phyloP scores from a whole-genome alignment of 2,113 vertebrate genomes.

The Toxotes chatareus region DNA sequence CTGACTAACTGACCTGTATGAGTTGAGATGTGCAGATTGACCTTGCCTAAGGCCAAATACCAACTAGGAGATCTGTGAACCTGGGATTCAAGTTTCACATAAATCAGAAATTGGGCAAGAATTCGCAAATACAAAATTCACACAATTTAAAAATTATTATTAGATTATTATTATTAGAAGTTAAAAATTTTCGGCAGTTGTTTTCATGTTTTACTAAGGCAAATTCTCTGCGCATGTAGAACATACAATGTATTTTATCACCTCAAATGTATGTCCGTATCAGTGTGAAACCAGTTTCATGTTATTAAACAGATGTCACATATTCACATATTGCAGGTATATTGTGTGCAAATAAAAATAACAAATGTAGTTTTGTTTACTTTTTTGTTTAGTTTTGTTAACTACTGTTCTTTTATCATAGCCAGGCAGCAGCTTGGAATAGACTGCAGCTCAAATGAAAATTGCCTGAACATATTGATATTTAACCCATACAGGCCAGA shows the following conservation, averaged over 20 bases:
- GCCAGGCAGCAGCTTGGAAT: neutral
- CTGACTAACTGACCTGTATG: constrained; percentile 60
- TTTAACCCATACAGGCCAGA: constrained; percentile 82
- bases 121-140: neutral
- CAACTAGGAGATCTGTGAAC: constrained; percentile 35
- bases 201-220: too few species aligned
- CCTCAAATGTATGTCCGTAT: neutral
- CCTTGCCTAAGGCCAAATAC: constrained; percentile 60
- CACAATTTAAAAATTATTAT: neutral
- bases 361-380: neutral
- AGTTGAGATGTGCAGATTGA: constrained; percentile 62
- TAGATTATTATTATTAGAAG: neutral
- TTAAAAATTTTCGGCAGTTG: neutral
- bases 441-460: neutral
- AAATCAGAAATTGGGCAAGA: constrained; percentile 14
- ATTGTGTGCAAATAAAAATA: neutral
- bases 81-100: constrained; percentile 35
- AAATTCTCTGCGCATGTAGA: too few species aligned
- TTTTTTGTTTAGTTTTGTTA: neutral
- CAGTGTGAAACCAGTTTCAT: neutral
- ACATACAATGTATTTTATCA: neutral
- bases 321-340: neutral
- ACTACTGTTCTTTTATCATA: neutral
- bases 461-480: neutral
- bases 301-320: constrained; percentile 23